Base-by-base conservation (phyloP, 2,113 vertebrate genomes). In the Corythornis madagascariensis region DNA sequence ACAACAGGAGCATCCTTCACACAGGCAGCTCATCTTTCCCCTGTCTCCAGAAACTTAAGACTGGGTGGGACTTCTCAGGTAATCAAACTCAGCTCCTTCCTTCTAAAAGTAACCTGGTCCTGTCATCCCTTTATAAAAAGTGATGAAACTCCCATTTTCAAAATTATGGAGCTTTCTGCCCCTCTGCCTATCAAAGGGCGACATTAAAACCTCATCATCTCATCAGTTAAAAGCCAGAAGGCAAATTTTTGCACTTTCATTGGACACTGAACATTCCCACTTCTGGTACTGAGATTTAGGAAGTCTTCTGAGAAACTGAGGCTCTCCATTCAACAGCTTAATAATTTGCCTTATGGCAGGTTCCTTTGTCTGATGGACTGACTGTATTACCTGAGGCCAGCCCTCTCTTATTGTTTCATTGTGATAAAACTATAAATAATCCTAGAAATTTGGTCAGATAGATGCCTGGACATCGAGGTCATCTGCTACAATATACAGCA, bases 361-460 rank as follows among this genome's bases (percentile, higher is more conserved):
- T 73, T 67, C 72, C 55, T 82, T 61, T 52, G 48, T 56, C 59
- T 16, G 18, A 40, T 16, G 55, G 66, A 63, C 63, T 83, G 35
- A 89, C 56, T 83, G 5, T 12, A 48, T n/a, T 40, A 74, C 4
- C 6, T 25, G 26, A 93, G 43, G 91, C 42, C 20, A 53, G 22
- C 28, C 47, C 26, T 66, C 73, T 93, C 82, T 47, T 43, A 61
- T 50, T 64, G 40, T 59, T 91, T 76, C 13, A 35, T 59, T 93
- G 67, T 65, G 55, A 87, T 66, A 40, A 80, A 92, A 83, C 25
- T 84, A 56, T 48, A 79, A 89, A 79, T 84, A 89, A 79, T 70
- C 33, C 73, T 13, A 88, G 75, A 59, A 85, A 79, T 3, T 0
- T 15, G 74, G 63, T 38, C 38, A 77, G 65, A 87, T n/a, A 81